Evolutionary conservation across 2,888 invertebrate genomes (phyloP).

Genomic region (Drosophila peninsularis): DNA sequence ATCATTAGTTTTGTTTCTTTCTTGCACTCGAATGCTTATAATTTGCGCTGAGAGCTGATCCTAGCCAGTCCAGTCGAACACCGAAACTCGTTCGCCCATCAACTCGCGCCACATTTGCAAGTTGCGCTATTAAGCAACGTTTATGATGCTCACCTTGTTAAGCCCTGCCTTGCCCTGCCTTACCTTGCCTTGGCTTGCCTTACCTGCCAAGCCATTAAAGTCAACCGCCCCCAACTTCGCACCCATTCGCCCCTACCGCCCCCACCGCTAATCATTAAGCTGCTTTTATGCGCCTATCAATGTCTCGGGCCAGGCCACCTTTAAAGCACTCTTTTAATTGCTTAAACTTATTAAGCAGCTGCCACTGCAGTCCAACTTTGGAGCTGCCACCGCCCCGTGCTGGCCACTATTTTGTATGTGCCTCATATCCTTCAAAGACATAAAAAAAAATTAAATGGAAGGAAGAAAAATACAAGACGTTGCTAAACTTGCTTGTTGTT

Average conservation of each 20-base stretch:
- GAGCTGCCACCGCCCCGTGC: constrained; percentile 37
- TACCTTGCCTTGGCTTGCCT: constrained; percentile 8
- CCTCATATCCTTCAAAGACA: constrained; percentile 66
- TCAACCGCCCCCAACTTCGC: constrained; percentile 8
- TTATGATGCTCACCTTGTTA: constrained; percentile 67
- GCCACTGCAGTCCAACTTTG: constrained; percentile 61
- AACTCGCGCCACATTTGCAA: constrained; percentile 27
- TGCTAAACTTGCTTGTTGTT: constrained; percentile 55
- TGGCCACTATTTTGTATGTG: constrained; percentile 60
- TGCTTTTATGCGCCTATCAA: constrained; percentile 72
- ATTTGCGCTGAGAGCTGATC: background rate
- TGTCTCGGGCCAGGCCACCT: constrained; percentile 62
- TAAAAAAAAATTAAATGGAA: constrained; percentile 7
- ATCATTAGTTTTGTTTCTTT: constrained; percentile 17
- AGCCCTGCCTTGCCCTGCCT: constrained; percentile 17
- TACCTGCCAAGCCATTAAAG: constrained; percentile 17
- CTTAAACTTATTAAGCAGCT: constrained; percentile 78
- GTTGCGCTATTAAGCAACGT: constrained; percentile 24
- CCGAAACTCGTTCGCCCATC: background rate
- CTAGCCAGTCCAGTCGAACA: background rate
- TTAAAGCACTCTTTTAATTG: constrained; percentile 74
- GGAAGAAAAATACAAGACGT: constrained; percentile 37
- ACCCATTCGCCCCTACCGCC: background rate
- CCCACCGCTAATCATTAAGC: constrained; percentile 36
- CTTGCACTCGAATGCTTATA: constrained; percentile 5